These are phyloP conservation scores for Aurelia aurita DNA, from an alignment of 30 jellyfish, hydroid and myxozoan genomes.

Conservation along the genomic window DNA sequence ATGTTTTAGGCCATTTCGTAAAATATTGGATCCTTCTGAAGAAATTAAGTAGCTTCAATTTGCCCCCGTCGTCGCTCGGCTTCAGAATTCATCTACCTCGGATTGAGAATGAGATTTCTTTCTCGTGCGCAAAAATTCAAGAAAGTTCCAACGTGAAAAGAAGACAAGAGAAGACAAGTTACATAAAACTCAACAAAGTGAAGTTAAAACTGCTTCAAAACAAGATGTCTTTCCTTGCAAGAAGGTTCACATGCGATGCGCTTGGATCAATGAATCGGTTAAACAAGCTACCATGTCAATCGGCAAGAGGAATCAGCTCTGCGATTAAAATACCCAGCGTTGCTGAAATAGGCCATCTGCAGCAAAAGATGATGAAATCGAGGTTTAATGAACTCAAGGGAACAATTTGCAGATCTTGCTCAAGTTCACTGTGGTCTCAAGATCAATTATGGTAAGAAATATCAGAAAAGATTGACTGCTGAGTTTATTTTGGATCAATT, in stretches of 20 bases:
- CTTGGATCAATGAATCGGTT: background rate
- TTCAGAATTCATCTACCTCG: too few relatives aligned
- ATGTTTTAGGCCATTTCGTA: too few relatives aligned
- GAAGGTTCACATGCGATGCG: background rate
- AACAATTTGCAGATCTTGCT: constrained; percentile 19
- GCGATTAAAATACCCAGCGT: background rate
- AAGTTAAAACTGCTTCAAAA: too few relatives aligned
- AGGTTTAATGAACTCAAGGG: constrained; percentile 26
- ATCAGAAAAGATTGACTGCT: too few relatives aligned
- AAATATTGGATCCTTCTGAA: background rate
- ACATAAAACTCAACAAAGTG: too few relatives aligned
- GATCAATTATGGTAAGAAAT: too few relatives aligned
- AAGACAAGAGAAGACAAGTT: too few relatives aligned
- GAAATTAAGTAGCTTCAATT: background rate
- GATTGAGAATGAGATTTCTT: too few relatives aligned
- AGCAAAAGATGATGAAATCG: constrained; percentile 63
- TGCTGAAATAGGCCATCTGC: constrained; percentile 59
- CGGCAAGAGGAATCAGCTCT: constrained; percentile 1
- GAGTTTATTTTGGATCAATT: too few relatives aligned
- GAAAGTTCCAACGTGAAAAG: too few relatives aligned
- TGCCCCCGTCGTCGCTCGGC: too few relatives aligned
- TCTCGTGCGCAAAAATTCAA: too few relatives aligned
- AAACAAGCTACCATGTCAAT: background rate
- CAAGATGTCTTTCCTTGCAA: constrained; percentile 6
- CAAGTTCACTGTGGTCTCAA: background rate